phyloP scores from a whole-genome alignment of 2,113 vertebrate species.

The Melanerpes aurifrons region DNA sequence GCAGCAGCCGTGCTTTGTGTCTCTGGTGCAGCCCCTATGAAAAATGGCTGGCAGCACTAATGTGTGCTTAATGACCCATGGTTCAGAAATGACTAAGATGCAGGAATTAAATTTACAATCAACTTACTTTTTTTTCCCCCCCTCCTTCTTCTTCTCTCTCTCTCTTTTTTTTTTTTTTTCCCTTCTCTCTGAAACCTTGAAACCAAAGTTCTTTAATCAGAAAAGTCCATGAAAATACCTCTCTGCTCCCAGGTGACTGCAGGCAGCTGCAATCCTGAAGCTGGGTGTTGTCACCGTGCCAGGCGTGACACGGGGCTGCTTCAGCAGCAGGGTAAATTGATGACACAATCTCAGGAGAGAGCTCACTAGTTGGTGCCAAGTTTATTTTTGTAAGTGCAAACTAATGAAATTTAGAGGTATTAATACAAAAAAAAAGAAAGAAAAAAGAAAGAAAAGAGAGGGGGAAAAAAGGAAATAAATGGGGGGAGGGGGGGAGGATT shows the following conservation, averaged over 20 bases:
- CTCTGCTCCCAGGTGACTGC: neutral
- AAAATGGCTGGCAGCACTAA: slow-evolving; percentile 30
- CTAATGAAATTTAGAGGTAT: slow-evolving; percentile 69
- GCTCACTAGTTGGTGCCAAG: slow-evolving; percentile 42
- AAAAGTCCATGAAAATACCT: neutral
- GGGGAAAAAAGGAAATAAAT: neutral
- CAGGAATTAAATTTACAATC: slow-evolving; percentile 61
- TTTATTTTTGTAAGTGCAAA: slow-evolving; percentile 72
- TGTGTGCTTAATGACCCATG: slow-evolving; percentile 40
- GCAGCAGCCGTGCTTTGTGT: neutral
- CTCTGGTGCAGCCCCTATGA: neutral
- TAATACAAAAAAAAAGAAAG: neutral
- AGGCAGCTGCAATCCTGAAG: slow-evolving; percentile 8
- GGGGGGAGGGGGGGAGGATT: too few species aligned
- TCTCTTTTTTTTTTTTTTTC: too few species aligned
- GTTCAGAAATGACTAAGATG: slow-evolving; percentile 39
- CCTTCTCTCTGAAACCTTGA: slow-evolving; percentile 2
- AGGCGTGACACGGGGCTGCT: slow-evolving; percentile 32
- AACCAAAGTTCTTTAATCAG: neutral
- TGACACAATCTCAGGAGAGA: slow-evolving; percentile 52
- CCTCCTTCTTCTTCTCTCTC: too few species aligned
- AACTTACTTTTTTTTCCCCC: neutral
- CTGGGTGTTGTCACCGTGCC: slow-evolving; percentile 44
- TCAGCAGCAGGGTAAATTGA: slow-evolving; percentile 33
- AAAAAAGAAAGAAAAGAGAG: neutral